Evolutionary conservation across 1,140 invertebrate species (phyloP), one percentile per base, ranked within the genome.

Genomic region (Trichonephila clavipes): DNA sequence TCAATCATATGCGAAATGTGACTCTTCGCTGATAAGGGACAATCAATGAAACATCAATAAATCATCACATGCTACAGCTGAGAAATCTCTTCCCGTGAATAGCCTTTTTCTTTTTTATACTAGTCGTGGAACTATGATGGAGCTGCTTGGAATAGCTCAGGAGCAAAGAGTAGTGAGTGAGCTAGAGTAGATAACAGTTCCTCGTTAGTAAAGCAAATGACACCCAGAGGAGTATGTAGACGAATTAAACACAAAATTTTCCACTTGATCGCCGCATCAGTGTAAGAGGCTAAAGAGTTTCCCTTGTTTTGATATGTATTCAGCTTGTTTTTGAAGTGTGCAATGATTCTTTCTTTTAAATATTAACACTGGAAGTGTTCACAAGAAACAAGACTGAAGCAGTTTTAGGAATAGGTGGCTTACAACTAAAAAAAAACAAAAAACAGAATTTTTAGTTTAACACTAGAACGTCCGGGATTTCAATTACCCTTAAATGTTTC

Each of bases 31-130:
- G 89, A 90, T 90, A 90, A 90, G 72, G 40, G n/a, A 81, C 40
- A 69, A 90, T 90, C 89, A 90, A 90, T 90, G 89, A 40, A 90
- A 90, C 89, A 90, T 90, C 89, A 90, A 90, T 90, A 90, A 90
- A 90, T 90, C 89, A 90, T 64, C 72, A 44, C 28, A 28, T 28
- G 28, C 72, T 77, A 77, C 82, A 51, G 21, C 82, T 58, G 40
- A 83, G 82, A n/a, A 59, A 83, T 58, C 82, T 59, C 44, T 59
- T 59, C 19, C 82, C 82, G 3, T 59, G 51, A 59, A 83, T 58
- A 83, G 51, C n/a, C 21, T 18, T 10, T 72, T 28, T 40, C 21
- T 28, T 24, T 77, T 77, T 77, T 40, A 77, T 40, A 3, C 66
- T 3, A 51, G 21, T 21, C 62, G 18, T 51, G 21, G 62, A 21